Conservation (phyloP, 2,888 invertebrate species). For the Gerosis bhagava region DNA sequence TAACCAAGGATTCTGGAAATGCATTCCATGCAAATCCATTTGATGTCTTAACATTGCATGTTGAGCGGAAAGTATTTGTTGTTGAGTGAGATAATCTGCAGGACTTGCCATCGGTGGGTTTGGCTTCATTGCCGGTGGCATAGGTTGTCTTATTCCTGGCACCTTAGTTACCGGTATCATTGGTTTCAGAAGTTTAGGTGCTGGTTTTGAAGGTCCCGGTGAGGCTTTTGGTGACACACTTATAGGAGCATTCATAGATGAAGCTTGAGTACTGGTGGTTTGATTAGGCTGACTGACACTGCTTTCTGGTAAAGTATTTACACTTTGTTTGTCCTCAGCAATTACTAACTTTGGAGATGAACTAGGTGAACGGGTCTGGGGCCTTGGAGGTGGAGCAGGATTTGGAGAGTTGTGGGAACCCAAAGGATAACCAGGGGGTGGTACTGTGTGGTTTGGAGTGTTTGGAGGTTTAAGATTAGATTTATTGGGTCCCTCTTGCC, state of each 20-base stretch:
- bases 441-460: slow-evolving; percentile 46
- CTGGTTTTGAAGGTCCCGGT: slow-evolving; percentile 62
- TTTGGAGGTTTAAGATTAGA: slow-evolving; percentile 48
- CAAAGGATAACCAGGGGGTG: slow-evolving; percentile 55
- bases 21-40: slow-evolving; percentile 54
- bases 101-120: slow-evolving; percentile 50
- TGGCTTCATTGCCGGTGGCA: slow-evolving; percentile 51
- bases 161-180: slow-evolving; percentile 54
- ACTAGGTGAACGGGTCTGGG: slow-evolving; percentile 76
- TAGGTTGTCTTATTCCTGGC: slow-evolving; percentile 56
- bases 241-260: slow-evolving; percentile 53
- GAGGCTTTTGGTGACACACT: slow-evolving; percentile 54
- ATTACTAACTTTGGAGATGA: slow-evolving; percentile 77
- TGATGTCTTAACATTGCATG: slow-evolving; percentile 60
- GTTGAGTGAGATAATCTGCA: slow-evolving; percentile 54
- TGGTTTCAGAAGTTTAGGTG: slow-evolving; percentile 57
- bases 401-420: slow-evolving; percentile 50
- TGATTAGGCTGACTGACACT: slow-evolving; percentile 67
- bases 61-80: slow-evolving; percentile 51
- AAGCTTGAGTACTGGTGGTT: slow-evolving; percentile 65
- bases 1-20: slow-evolving; percentile 56
- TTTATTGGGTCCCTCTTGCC: slow-evolving; percentile 56
- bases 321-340: slow-evolving; percentile 73
- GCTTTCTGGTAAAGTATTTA: slow-evolving; percentile 49
- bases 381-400: slow-evolving; percentile 61